phyloP scores from a whole-genome alignment of 2,113 vertebrate genomes.

The Lampris incognitus region DNA sequence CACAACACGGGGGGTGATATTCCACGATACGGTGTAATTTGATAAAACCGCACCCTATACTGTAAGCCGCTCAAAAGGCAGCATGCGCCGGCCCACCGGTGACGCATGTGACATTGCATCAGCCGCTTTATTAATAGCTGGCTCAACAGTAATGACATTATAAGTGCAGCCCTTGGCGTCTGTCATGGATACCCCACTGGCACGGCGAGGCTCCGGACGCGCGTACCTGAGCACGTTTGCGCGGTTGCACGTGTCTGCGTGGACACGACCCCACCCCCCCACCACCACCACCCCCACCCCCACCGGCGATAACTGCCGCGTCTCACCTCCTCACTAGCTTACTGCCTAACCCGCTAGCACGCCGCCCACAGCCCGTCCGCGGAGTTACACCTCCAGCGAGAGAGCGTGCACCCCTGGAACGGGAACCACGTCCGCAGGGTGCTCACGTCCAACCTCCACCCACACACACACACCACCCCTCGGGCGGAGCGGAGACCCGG shows the following conservation, averaged over 20 bases:
- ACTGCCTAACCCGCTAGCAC: too few species aligned
- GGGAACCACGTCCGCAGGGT: too few species aligned
- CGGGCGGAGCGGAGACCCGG: conserved; percentile 7
- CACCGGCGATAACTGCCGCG: too few species aligned
- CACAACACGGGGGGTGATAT: conserved; percentile 34
- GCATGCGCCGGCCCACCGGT: conserved; percentile 20
- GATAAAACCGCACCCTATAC: conserved; percentile 8
- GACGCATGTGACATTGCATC: conserved; percentile 57
- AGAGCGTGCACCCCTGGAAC: too few species aligned
- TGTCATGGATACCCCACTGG: conserved; percentile 13
- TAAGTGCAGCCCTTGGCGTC: conserved; percentile 28
- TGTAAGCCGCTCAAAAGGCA: conserved; percentile 41
- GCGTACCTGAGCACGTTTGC: conserved; percentile 1
- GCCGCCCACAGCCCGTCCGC: too few species aligned
- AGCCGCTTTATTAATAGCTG: conserved; percentile 64
- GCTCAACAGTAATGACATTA: conserved; percentile 41
- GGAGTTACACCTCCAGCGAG: too few species aligned
- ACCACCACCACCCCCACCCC: not conserved
- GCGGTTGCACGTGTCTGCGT: conserved; percentile 39
- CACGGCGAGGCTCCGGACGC: too few species aligned
- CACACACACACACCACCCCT: not conserved
- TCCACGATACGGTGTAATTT: conserved; percentile 46
- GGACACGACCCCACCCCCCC: conserved; percentile 24
- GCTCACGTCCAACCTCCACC: not conserved
- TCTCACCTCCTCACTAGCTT: too few species aligned